Evolutionary conservation across 2,797 vertebrate genomes (phyloP), one percentile per base, ranked within the genome.

Genomic region (Spondyliosoma cantharus): DNA sequence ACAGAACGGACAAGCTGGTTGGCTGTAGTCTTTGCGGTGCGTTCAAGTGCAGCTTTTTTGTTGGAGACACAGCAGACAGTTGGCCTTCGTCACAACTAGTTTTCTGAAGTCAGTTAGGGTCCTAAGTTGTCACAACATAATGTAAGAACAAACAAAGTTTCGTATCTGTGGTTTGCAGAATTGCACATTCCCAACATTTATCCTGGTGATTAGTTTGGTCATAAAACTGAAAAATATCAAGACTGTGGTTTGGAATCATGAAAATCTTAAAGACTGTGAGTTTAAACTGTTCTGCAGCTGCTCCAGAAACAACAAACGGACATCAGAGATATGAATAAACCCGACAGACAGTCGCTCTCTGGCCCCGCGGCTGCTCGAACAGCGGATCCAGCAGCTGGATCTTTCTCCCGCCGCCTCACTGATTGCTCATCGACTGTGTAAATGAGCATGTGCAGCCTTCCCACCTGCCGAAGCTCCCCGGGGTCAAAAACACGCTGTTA

Each of bases 401-500:
- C 15, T 43, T 27, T n/a, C 5, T 68, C 37, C 67, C 43, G 1
- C 65, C 52, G 67, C 45, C 54, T 52, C 32, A 4, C 8, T 61
- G 56, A 56, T 19, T 57, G 48, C 60, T 64, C 54, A 22, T 59
- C 29, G 37, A 12, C 50, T 15, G 50, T 27, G 57, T 29, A 64
- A 70, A 60, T 24, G 59, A 80, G 65, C 61, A 3, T 3, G 53
- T 64, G 57, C 37, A n/a, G 11, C 57, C 29, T 32, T 46, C 48
- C 71, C 59, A 60, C 53, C 59, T 7, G 52, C 59, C 25, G 0
- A 0, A 50, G 65, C 67, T 48, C 71, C 58, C 45, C 3, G 11
- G 57, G 70, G 70, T 74, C 59, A 64, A 9, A 60, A 17, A 25
- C 80, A 66, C 4, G 7, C 71, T 0, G 43, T 14, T 12, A n/a